Percentiles rank a stretch among this genome's conserved stretches.
phyloP scores from a whole-genome alignment of 1,140 invertebrate species.

The Myzus persicae region DNA sequence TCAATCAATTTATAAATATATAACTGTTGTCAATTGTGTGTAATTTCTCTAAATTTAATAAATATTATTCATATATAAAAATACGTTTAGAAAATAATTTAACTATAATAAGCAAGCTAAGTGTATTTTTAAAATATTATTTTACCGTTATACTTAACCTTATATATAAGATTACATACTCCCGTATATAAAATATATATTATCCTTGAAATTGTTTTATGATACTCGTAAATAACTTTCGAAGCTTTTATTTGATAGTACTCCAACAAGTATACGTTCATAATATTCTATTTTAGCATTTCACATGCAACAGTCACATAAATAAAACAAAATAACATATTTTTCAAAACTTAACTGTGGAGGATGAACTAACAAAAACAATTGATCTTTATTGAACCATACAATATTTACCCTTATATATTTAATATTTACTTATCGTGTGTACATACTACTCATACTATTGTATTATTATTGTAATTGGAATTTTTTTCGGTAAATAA shows the following conservation, averaged over 20 bases:
- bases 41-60: background rate
- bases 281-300: background rate
- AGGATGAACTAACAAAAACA: background rate
- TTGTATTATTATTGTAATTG: background rate
- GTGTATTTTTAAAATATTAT: background rate
- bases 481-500: background rate
- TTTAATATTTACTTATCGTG: background rate
- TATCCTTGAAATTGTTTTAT: constrained; percentile 11
- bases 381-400: background rate
- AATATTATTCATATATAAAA: background rate
- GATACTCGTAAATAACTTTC: background rate
- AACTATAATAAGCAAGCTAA: background rate
- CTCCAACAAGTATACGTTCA: background rate
- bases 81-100: background rate
- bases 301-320: constrained; percentile 1
- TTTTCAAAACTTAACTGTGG: background rate
- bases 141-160: background rate
- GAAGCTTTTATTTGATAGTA: background rate
- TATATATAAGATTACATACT: background rate
- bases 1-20: background rate
- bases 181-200: background rate
- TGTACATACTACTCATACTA: background rate
- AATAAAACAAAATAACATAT: constrained; percentile 8
- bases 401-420: background rate
- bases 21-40: background rate